Base-by-base conservation (phyloP, 2,797 vertebrate species). In the Holocentrus rufus region DNA sequence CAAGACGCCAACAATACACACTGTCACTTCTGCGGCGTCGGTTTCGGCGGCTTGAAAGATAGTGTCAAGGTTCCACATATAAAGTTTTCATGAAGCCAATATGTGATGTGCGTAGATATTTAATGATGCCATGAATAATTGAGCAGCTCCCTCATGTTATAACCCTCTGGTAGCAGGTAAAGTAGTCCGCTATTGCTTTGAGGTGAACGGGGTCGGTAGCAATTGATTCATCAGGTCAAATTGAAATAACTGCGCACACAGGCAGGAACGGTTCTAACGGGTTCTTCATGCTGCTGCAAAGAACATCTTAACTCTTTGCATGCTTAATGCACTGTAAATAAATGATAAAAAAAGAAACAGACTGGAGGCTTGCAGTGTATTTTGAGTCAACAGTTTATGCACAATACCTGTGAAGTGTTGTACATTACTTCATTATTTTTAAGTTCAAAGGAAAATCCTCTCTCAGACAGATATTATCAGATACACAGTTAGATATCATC, bases 51-150 rank as follows among this genome's bases (percentile, higher is more conserved):
- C 27, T 61, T 74, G 50, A 77, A 63, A 60, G 69, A 80, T 44
- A 44, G 53, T 56, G 34, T 67, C 55, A 61, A 17, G 52, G 68
- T 53, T 62, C 53, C 20, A 27, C 44, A 25, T 55, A 63, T 76
- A 31, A 76, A 74, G 42, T 61, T 81, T 78, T 76, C 58, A 84
- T 80, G 58, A 68, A 73, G 65, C 74, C 69, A 74, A 71, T 74
- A 75, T 82, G 65, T 75, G 71, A 76, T 70, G 70, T 47, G 57
- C 2, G 13, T 57, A 27, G 55, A 61, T 72, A 64, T 79, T 81
- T 77, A 77, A 77, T 77, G 76, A 72, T 17, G n/a, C 13, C 2
- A 30, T 83, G 22, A 68, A 80, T 77, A 52, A 79, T 81, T 59
- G 25, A 79, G 59, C 20, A 39, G 25, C 20, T 53, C 63, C 25